Percentiles rank a stretch among this genome's conserved stretches.
Evolutionary conservation across 2,888 invertebrate species (phyloP).

Genomic region (Sipunculus nudus): DNA sequence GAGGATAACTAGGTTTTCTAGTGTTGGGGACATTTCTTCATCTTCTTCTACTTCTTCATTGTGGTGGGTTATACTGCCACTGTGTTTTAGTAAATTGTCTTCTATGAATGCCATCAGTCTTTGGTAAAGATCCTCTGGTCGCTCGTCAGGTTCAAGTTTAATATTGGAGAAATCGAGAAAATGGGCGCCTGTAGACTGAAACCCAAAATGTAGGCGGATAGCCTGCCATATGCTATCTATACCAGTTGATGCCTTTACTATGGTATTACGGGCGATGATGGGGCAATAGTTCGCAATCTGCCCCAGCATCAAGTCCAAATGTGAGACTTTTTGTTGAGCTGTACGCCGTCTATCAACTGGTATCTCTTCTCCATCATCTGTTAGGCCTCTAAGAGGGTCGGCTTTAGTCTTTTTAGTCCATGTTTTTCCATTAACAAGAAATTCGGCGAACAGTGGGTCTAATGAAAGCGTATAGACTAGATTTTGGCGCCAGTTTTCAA

Average conservation of each 20-base stretch:
- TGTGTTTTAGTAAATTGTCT: slow-evolving; percentile 30
- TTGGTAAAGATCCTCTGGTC: slow-evolving; percentile 37
- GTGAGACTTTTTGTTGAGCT: slow-evolving; percentile 26
- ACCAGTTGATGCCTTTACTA: slow-evolving; percentile 12
- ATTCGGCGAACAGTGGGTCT: slow-evolving; percentile 27
- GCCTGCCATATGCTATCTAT: slow-evolving; percentile 22
- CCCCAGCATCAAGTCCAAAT: slow-evolving; percentile 35
- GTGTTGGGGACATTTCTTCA: slow-evolving; percentile 28
- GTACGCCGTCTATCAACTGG: slow-evolving; percentile 14
- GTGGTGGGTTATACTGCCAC: slow-evolving; percentile 19
- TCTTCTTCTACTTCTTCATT: slow-evolving; percentile 16
- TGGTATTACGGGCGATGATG: slow-evolving; percentile 14
- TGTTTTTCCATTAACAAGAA: slow-evolving; percentile 26
- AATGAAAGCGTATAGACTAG: slow-evolving; percentile 30
- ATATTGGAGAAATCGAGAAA: slow-evolving; percentile 36
- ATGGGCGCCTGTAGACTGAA: slow-evolving; percentile 42
- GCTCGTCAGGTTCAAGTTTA: slow-evolving; percentile 28
- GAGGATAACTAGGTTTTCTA: slow-evolving; percentile 37
- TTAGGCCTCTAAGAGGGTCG: slow-evolving; percentile 19
- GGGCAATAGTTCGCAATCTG: slow-evolving; percentile 36
- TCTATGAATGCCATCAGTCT: slow-evolving; percentile 32
- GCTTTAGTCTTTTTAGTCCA: slow-evolving; percentile 30
- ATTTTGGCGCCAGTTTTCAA: slow-evolving; percentile 36
- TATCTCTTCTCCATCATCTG: slow-evolving; percentile 24
- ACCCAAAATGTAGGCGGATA: slow-evolving; percentile 41